phyloP scores from a whole-genome alignment of 2,888 invertebrate genomes.

The Conops quadrifasciatus region DNA sequence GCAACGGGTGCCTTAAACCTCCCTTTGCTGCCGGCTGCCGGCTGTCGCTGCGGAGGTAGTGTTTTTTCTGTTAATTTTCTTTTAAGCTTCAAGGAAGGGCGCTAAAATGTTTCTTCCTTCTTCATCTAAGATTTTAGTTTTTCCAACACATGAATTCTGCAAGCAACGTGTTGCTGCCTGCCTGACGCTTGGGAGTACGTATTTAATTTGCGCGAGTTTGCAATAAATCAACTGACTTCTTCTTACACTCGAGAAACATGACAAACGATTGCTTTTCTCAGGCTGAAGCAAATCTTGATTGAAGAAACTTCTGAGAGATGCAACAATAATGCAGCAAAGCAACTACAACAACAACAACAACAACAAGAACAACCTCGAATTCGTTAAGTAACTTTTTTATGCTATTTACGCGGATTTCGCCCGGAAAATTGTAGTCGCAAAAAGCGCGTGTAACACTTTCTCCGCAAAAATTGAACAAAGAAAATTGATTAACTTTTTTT shows the following conservation, averaged over 20 bases:
- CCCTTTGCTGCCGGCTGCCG: too few species aligned
- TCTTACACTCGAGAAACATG: slow-evolving; percentile 33
- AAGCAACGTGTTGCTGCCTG: background rate
- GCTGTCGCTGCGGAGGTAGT: too few species aligned
- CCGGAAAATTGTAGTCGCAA: slow-evolving; percentile 29
- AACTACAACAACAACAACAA: slow-evolving; percentile 25
- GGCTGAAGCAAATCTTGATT: slow-evolving; percentile 39
- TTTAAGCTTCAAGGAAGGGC: too few species aligned
- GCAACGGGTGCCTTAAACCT: too few species aligned
- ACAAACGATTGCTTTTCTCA: slow-evolving; percentile 52
- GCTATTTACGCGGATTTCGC: slow-evolving; percentile 39
- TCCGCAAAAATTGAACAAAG: too few species aligned
- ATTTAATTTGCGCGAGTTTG: slow-evolving; percentile 39
- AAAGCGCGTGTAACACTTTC: too few species aligned
- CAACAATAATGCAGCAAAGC: background rate
- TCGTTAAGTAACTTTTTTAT: slow-evolving; percentile 42
- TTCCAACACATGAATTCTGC: background rate
- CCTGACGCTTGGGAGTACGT: background rate
- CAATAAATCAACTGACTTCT: slow-evolving; percentile 25
- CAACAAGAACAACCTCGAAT: too few species aligned
- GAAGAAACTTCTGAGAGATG: background rate
- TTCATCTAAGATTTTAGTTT: background rate
- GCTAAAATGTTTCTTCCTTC: background rate
- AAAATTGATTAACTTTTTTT: too few species aligned
- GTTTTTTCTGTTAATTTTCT: too few species aligned